Percentiles rank a stretch among this genome's conserved stretches.
Conservation (phyloP, 1,140 invertebrate species). For the Geopemphigus sp. region DNA sequence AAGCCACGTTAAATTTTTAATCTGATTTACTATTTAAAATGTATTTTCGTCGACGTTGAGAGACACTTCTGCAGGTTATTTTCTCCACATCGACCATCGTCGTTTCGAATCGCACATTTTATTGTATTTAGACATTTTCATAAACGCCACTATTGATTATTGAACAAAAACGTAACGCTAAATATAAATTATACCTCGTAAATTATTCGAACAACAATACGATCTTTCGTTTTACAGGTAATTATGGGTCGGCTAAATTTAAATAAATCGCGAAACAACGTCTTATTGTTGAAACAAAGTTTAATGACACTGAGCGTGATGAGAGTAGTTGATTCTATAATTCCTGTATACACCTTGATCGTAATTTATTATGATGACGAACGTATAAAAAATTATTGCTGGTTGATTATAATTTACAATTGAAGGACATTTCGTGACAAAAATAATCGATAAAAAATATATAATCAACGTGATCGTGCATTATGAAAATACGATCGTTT, state of each 20-base stretch:
- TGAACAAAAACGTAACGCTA: too few species aligned
- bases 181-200: too few species aligned
- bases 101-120: too few species aligned
- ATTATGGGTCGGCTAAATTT: neutral
- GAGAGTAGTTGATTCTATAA: conserved; percentile 2
- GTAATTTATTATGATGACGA: neutral
- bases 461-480: neutral
- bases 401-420: conserved; percentile 1
- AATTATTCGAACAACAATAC: too few species aligned
- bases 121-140: too few species aligned
- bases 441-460: conserved; percentile 6
- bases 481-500: neutral
- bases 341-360: neutral
- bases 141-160: too few species aligned
- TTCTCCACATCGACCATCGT: too few species aligned
- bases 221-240: too few species aligned
- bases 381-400: neutral
- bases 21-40: too few species aligned
- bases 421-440: conserved; percentile 18
- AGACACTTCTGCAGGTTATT: too few species aligned
- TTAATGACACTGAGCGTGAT: neutral
- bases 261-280: neutral
- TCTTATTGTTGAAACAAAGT: neutral
- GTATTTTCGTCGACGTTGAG: too few species aligned
- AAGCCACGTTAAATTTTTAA: too few species aligned